Base-by-base conservation (phyloP, 2,797 vertebrate species). In the Pipistrellus nathusii region DNA sequence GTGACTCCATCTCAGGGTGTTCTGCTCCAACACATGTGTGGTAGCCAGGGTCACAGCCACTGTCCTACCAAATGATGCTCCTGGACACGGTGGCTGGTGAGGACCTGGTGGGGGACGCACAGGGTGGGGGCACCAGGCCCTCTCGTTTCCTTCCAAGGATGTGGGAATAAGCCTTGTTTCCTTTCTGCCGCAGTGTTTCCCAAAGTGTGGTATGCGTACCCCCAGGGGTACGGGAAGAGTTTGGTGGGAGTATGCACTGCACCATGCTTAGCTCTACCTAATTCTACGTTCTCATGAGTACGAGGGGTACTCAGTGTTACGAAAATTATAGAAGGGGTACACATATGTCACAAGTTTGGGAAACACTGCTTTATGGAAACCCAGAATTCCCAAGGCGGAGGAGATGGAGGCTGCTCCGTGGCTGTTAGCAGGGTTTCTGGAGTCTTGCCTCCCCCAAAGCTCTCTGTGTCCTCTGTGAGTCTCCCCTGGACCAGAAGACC, bases 351-450 rank as follows among this genome's bases (percentile, higher is more conserved):
- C 6, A 41, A 41, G 38, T 41, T 41, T 41, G 38, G 38, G 38
- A 41, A 41, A 41, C 38, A 41, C 38, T 41, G 38, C 38, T 41
- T 41, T 6, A 20, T n/a, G 38, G 48, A 38, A 32, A 38, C 64
- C 20, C 57, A 30, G 75, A 80, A 80, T 51, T 92, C 88, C 55
- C 20, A 12, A 84, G 71, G 41, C 0, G 2, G 51, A 17, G 32
- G 38, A 32, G 14, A 27, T 1, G 8, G 30, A 25, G n/a, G 35
- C 32, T 0, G 1, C 8, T 3, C 0, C 0, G 0, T 12, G 41
- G 46, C 17, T 0, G 3, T 8, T 18, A 3, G 59, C 21, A 0
- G 55, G 1, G 12, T 41, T 51, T 46, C 51, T 1, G 0, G 18
- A 12, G 41, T 23, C 6, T 32, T 17, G 1, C 38, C 4, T 72